phyloP scores from a whole-genome alignment of 2,888 invertebrate species.

The Amphipoea lucens region DNA sequence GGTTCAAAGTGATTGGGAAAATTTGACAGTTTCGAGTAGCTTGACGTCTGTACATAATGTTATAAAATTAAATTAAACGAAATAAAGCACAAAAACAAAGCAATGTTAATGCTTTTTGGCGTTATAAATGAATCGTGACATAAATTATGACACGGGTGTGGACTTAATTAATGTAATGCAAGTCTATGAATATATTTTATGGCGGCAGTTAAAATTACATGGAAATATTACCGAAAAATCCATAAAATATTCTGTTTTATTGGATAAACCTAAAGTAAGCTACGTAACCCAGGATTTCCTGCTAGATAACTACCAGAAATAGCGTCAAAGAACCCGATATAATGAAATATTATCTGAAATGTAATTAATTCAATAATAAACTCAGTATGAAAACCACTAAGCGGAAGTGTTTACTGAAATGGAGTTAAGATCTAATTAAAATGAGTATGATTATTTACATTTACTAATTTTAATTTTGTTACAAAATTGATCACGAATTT shows the following conservation, averaged over 20 bases:
- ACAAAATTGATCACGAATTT: conserved; percentile 12
- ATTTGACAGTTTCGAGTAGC: too few species aligned
- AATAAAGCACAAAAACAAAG: conserved; percentile 9
- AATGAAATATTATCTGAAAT: not conserved
- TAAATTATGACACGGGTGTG: conserved; percentile 58
- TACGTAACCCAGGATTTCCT: not conserved
- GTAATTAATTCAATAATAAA: not conserved
- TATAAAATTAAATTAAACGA: not conserved
- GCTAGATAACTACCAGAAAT: not conserved
- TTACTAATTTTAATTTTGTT: conserved; percentile 9
- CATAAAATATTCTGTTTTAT: conserved; percentile 2
- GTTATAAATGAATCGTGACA: conserved; percentile 47
- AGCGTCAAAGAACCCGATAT: not conserved
- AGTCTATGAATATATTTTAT: conserved; percentile 46
- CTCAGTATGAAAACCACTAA: not conserved
- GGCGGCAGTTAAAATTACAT: conserved; percentile 28
- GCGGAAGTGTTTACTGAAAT: not conserved
- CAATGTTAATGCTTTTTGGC: conserved; percentile 18
- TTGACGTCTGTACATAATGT: not conserved
- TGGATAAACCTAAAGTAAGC: not conserved
- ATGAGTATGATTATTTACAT: not conserved
- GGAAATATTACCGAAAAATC: conserved; percentile 8
- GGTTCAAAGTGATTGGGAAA: too few species aligned
- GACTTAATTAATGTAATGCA: conserved; percentile 66
- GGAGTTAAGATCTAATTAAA: not conserved